phyloP scores from a whole-genome alignment of 2,888 invertebrate species.

The Noctua comes region DNA sequence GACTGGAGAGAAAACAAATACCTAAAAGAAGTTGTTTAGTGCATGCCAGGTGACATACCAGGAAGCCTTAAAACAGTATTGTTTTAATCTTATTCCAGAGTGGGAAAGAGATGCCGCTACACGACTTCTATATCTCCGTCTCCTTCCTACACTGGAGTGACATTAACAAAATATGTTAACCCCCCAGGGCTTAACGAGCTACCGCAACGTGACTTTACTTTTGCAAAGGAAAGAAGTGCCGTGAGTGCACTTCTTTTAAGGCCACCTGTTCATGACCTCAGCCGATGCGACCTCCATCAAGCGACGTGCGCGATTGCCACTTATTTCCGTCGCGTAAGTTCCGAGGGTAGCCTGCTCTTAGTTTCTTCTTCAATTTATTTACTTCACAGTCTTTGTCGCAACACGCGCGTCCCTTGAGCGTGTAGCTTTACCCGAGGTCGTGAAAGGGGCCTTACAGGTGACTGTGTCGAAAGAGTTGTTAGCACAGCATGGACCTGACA shows the following conservation, averaged over 20 bases:
- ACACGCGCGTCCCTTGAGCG: neutral
- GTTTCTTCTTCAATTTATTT: neutral
- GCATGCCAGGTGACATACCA: neutral
- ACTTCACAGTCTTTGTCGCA: neutral
- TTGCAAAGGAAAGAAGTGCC: neutral
- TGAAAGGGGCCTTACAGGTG: constrained; percentile 39
- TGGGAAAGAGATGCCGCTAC: neutral
- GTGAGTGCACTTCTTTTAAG: too few species aligned
- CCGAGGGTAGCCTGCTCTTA: neutral
- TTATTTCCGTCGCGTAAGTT: neutral
- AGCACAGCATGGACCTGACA: constrained; percentile 61
- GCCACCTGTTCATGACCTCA: neutral
- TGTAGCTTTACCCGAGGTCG: neutral
- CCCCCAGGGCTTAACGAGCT: neutral
- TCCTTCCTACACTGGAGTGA: neutral
- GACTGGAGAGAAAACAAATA: neutral
- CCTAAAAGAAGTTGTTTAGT: neutral
- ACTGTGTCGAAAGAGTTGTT: constrained; percentile 59
- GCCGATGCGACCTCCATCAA: neutral
- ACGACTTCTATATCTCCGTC: neutral
- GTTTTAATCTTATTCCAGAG: neutral
- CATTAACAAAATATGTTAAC: neutral
- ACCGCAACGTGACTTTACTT: neutral
- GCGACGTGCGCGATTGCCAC: neutral
- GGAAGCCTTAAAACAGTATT: too few species aligned